These are phyloP conservation scores for Hyles euphorbiae DNA, from an alignment of 1,140 invertebrate genomes.

Conservation along the genomic window DNA sequence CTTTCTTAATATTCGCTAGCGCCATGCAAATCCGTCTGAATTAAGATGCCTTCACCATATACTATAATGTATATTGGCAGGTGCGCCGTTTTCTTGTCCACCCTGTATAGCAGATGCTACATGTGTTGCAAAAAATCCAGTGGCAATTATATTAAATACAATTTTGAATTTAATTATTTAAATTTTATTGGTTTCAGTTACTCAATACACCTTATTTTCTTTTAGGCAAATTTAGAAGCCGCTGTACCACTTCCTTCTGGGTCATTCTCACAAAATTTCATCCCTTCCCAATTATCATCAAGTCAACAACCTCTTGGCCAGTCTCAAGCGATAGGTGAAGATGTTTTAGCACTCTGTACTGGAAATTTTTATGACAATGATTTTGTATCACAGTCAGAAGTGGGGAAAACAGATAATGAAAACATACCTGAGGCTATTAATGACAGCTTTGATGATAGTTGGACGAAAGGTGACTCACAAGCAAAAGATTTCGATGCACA, in stretches of 20 bases:
- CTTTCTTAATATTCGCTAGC: no score
- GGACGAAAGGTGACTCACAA: no score
- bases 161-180: no score
- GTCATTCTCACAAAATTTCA: slow-evolving; percentile 34
- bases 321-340: slow-evolving; percentile 53
- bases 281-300: slow-evolving; percentile 22
- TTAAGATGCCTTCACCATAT: no score
- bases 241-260: slow-evolving; percentile 33
- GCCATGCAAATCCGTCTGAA: no score
- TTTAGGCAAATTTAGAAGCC: slow-evolving; percentile 40
- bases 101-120: no score
- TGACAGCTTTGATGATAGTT: neutral
- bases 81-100: no score
- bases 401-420: neutral
- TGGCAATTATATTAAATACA: no score
- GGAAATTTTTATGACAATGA: slow-evolving; percentile 65
- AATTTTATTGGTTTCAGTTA: no score
- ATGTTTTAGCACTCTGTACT: slow-evolving; percentile 52
- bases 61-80: no score
- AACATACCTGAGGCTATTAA: neutral
- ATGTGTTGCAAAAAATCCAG: no score
- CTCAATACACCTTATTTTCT: slow-evolving; percentile 8
- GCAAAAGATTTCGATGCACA: no score
- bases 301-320: slow-evolving; percentile 6
- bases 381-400: slow-evolving; percentile 40